These are phyloP conservation scores for Phortica variegata DNA, from an alignment of 1,140 invertebrate species.

Conservation along the genomic window DNA sequence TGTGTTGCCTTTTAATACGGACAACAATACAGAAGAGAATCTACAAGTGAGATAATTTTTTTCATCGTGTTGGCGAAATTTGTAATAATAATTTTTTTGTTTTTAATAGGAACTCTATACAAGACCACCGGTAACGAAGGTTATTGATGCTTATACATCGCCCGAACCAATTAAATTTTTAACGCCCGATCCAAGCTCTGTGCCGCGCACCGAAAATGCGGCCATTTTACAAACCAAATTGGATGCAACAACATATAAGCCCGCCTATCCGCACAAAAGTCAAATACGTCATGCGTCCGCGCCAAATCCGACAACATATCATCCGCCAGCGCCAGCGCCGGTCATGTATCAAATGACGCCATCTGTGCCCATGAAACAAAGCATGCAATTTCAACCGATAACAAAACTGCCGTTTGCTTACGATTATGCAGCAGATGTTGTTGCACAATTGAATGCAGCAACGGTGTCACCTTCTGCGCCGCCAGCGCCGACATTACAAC, in stretches of 20 bases:
- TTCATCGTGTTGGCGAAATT: not conserved
- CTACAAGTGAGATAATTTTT: slow-evolving; percentile 29
- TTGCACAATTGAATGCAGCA: no score
- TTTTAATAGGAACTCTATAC: slow-evolving; percentile 42
- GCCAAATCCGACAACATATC: slow-evolving; percentile 46
- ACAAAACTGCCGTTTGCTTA: slow-evolving; percentile 16
- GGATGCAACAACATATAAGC: slow-evolving; percentile 51
- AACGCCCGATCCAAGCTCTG: slow-evolving; percentile 36
- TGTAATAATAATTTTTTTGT: slow-evolving; percentile 1
- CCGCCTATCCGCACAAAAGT: slow-evolving; percentile 16
- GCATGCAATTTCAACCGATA: slow-evolving; percentile 35
- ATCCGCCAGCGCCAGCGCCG: slow-evolving; percentile 36
- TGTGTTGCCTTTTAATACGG: slow-evolving; percentile 61
- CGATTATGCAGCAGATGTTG: slow-evolving; percentile 16
- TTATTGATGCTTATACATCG: slow-evolving; percentile 45
- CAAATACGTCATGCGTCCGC: slow-evolving; percentile 6
- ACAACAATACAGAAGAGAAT: slow-evolving; percentile 56
- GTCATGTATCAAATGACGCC: slow-evolving; percentile 36
- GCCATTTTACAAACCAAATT: slow-evolving; percentile 33
- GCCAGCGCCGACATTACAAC: slow-evolving; percentile 6
- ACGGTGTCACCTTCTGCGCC: not conserved
- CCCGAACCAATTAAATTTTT: slow-evolving; percentile 46
- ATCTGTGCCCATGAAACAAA: slow-evolving; percentile 12
- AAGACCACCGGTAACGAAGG: slow-evolving; percentile 45
- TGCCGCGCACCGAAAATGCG: slow-evolving; percentile 24